Evolutionary conservation across 92 coral and sea anemone genomes (phyloP).

Genomic region (Phenganax marumi): DNA sequence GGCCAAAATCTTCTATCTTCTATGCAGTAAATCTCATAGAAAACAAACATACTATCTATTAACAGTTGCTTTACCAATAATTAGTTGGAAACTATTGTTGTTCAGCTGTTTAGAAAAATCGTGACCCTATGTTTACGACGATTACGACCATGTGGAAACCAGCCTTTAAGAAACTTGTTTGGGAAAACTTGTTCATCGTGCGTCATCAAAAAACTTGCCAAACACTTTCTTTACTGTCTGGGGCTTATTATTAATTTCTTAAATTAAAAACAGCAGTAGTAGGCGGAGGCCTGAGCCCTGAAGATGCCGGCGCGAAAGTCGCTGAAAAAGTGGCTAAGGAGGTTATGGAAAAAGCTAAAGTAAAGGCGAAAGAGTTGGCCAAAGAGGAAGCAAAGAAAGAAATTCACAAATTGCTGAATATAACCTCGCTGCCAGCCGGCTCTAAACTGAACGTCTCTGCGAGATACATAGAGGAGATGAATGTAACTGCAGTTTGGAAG

Average conservation of each 20-base stretch:
- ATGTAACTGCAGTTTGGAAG: background rate
- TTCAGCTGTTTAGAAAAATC: no score
- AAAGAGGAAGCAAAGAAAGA: slow-evolving; percentile 14
- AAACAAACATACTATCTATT: no score
- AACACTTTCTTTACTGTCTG: no score
- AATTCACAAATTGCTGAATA: slow-evolving; percentile 8
- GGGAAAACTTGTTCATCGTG: background rate
- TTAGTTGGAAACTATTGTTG: no score
- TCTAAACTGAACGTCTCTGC: background rate
- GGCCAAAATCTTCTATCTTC: no score
- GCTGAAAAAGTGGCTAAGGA: slow-evolving; percentile 42
- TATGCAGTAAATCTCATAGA: no score
- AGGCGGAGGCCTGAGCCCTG: background rate
- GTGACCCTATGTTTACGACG: no score
- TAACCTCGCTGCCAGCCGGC: background rate
- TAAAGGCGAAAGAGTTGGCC: background rate
- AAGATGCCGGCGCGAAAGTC: slow-evolving; percentile 45
- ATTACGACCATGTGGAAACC: no score
- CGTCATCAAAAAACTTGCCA: background rate
- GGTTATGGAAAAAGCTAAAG: slow-evolving; percentile 46
- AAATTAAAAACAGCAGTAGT: background rate
- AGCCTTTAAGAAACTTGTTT: background rate
- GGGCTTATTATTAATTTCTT: no score
- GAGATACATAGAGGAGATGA: slow-evolving; percentile 9
- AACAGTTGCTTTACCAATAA: no score